Conservation (phyloP, 2,113 vertebrate species). For the Irena cyanogastra region DNA sequence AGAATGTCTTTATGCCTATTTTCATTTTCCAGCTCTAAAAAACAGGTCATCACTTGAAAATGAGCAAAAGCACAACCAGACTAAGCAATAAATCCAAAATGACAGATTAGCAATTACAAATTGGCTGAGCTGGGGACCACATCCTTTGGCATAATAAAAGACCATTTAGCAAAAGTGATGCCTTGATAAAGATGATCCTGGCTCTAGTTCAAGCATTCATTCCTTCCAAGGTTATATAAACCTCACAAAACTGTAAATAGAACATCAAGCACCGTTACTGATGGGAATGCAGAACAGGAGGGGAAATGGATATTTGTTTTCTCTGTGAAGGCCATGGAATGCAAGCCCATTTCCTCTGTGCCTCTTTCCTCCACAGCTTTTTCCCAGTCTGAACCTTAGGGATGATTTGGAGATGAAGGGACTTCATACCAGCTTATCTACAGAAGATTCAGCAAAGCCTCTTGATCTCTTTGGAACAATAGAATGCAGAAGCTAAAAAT, state of each 20-base stretch:
- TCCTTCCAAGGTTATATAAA: slow-evolving; percentile 60
- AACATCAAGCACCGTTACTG: slow-evolving; percentile 30
- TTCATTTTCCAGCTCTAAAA: background rate
- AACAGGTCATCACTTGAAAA: background rate
- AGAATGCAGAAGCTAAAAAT: slow-evolving; percentile 8
- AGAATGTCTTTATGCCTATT: background rate
- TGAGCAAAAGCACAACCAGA: background rate
- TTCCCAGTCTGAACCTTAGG: slow-evolving; percentile 30
- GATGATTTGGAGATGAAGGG: slow-evolving; percentile 39
- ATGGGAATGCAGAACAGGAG: slow-evolving; percentile 55
- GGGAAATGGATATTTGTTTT: slow-evolving; percentile 69
- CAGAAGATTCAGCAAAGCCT: slow-evolving; percentile 48
- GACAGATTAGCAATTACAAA: slow-evolving; percentile 13
- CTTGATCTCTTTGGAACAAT: slow-evolving; percentile 23
- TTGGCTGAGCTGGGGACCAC: slow-evolving; percentile 1
- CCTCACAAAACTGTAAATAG: slow-evolving; percentile 52
- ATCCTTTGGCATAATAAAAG: slow-evolving; percentile 37
- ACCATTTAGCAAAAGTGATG: slow-evolving; percentile 44
- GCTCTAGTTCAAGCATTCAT: slow-evolving; percentile 26
- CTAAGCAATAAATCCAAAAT: slow-evolving; percentile 8
- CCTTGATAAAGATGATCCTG: slow-evolving; percentile 29
- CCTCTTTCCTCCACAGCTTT: background rate
- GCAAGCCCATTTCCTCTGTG: slow-evolving; percentile 63
- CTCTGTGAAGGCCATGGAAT: slow-evolving; percentile 61
- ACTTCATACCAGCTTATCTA: slow-evolving; percentile 46